A percentile compares a stretch with the other conserved stretches of the same genome.
Evolutionary conservation across 2,888 invertebrate species (phyloP).

Genomic region (Sericinus montela): DNA sequence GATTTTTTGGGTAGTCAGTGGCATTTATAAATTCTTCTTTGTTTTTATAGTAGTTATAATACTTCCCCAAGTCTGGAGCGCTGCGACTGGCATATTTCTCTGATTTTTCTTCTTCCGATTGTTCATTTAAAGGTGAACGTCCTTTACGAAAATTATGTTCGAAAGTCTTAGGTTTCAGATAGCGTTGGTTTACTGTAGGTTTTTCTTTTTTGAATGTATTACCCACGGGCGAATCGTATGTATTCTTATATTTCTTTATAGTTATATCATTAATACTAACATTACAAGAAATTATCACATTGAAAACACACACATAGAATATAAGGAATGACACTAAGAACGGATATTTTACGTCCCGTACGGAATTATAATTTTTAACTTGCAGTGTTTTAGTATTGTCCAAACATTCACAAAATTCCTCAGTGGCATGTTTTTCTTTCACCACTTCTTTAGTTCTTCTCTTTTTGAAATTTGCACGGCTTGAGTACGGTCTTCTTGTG

Average conservation of each 20-base stretch:
- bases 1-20: slow-evolving; percentile 38
- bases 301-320: slow-evolving; percentile 62
- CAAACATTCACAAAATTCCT: slow-evolving; percentile 44
- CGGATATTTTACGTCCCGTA: slow-evolving; percentile 35
- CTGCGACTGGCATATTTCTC: slow-evolving; percentile 43
- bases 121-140: slow-evolving; percentile 40
- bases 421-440: slow-evolving; percentile 27
- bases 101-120: slow-evolving; percentile 46
- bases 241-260: slow-evolving; percentile 40
- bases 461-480: slow-evolving; percentile 44
- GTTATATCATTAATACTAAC: slow-evolving; percentile 64
- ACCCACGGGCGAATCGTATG: slow-evolving; percentile 28
- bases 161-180: slow-evolving; percentile 37
- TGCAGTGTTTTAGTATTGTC: slow-evolving; percentile 67
- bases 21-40: slow-evolving; percentile 44
- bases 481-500: slow-evolving; percentile 41
- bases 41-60: slow-evolving; percentile 48
- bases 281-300: slow-evolving; percentile 75
- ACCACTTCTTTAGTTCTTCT: slow-evolving; percentile 32
- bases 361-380: slow-evolving; percentile 48
- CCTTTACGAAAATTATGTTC: slow-evolving; percentile 41
- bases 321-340: slow-evolving; percentile 53
- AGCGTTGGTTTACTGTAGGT: slow-evolving; percentile 38
- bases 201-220: slow-evolving; percentile 36
- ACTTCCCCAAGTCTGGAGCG: slow-evolving; percentile 48